phyloP scores from a whole-genome alignment of 2,888 invertebrate genomes.

The Cetonia aurata region DNA sequence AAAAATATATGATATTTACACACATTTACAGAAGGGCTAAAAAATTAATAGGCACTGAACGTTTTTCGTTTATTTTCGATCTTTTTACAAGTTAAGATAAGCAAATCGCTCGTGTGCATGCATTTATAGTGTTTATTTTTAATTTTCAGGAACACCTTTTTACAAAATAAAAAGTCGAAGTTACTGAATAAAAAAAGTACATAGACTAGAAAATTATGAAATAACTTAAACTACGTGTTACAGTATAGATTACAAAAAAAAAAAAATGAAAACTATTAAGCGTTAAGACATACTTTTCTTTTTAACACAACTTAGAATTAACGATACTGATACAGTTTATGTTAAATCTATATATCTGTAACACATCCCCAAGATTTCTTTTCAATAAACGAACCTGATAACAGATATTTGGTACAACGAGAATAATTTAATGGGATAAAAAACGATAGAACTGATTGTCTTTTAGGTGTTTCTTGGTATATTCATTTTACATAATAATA shows the following conservation, averaged over 20 bases:
- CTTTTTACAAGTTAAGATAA: slow-evolving; percentile 27
- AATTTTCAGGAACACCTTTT: slow-evolving; percentile 45
- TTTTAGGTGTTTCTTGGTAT: slow-evolving; percentile 15
- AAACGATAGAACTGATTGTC: slow-evolving; percentile 4
- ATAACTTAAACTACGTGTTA: slow-evolving; percentile 47
- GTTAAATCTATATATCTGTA: slow-evolving; percentile 41
- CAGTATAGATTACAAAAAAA: slow-evolving; percentile 45
- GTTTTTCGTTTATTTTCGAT: slow-evolving; percentile 37
- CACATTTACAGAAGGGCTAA: slow-evolving; percentile 47
- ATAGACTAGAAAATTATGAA: slow-evolving; percentile 48
- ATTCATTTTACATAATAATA: not conserved
- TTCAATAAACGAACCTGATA: slow-evolving; percentile 33
- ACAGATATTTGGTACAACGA: slow-evolving; percentile 32
- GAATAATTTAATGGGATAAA: slow-evolving; percentile 20
- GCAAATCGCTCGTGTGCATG: slow-evolving; percentile 42
- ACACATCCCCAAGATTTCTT: slow-evolving; percentile 31
- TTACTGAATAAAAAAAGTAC: slow-evolving; percentile 42
- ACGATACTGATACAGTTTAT: slow-evolving; percentile 37
- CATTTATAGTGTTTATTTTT: slow-evolving; percentile 32
- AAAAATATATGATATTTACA: slow-evolving; percentile 48
- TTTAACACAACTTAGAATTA: slow-evolving; percentile 36
- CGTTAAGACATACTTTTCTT: slow-evolving; percentile 23
- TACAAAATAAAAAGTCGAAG: slow-evolving; percentile 41
- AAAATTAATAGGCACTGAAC: slow-evolving; percentile 46
- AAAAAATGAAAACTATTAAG: slow-evolving; percentile 14